Evolutionary conservation across 2,113 vertebrate genomes (phyloP), one percentile per base, ranked within the genome.

Genomic region (Polypterus bichir): DNA sequence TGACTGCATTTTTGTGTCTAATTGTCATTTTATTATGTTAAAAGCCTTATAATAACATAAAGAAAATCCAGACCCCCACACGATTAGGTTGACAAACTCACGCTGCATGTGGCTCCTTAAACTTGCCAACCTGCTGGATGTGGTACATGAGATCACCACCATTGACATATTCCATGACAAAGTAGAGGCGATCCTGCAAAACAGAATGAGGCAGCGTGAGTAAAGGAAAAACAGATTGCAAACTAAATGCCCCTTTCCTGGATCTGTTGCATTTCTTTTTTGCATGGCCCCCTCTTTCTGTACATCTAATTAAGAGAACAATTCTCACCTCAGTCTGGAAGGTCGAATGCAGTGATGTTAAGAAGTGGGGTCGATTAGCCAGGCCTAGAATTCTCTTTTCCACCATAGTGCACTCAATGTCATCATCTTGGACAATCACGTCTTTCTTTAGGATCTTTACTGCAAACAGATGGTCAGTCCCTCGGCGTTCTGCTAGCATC

Each of bases 101-200:
- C 92, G 91, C 90, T 48, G 91, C 90, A 3, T 95, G 92, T 6
- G 90, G 83, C 73, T 95, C 92, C 83, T 95, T 95, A 80, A 95
- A 95, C 73, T 93, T 94, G 67, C 92, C 91, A 62, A 94, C 65
- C 49, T 91, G 90, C 76, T 95, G 92, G 66, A 95, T 95, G 79
- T 95, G 92, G 72, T 92, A 94, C 92, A 95, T 95, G 71, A 95
- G 79, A 77, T 95, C 92, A 8, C 92, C 92, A 7, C 92, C 92
- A 1, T 92, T 89, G 65, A 95, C 92, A 3, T 95, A 95, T 64
- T 95, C 92, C 92, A 95, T 95, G 68, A 94, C 90, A 47, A 92
- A 95, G 72, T 94, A 94, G 62, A 94, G 85, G 4, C 92, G 91
- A 61, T 95, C 92, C 92, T 94, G 76, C n/a, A 57, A 65, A 27